Percentiles rank a stretch among this genome's conserved stretches.
Evolutionary conservation across 1,140 invertebrate species (phyloP).

Genomic region (Drosophila azteca): DNA sequence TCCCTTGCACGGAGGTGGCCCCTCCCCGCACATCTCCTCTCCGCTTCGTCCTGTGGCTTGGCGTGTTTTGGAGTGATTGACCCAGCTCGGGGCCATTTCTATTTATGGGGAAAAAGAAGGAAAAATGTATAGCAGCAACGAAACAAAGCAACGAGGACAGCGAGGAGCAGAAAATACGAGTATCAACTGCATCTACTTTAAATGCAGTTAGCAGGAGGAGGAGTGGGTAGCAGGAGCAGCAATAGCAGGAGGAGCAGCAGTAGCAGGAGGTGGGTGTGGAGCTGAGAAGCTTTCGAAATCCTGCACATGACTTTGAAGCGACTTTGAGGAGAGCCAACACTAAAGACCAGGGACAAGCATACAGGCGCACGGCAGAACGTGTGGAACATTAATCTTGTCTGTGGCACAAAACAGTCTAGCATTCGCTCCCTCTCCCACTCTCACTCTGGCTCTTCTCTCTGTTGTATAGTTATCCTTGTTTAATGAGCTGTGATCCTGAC

Average conservation of each 20-base stretch:
- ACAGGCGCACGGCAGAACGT: constrained; percentile 43
- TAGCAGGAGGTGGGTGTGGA: constrained; percentile 4
- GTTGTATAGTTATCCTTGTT: constrained; percentile 41
- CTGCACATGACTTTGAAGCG: constrained; percentile 80
- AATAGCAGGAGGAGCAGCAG: constrained; percentile 20
- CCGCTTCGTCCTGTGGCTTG: background rate
- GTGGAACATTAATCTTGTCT: constrained; percentile 70
- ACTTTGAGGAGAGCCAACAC: constrained; percentile 48
- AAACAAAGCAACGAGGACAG: constrained; percentile 37
- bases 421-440: constrained; percentile 13
- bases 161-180: constrained; percentile 2
- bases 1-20: background rate
- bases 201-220: constrained; percentile 60
- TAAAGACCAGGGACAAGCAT: constrained; percentile 13
- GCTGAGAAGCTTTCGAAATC: constrained; percentile 45
- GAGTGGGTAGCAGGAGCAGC: constrained; percentile 1
- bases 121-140: constrained; percentile 21
- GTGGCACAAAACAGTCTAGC: constrained; percentile 49
- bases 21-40: background rate
- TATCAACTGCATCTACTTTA: constrained; percentile 61
- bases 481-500: constrained; percentile 71
- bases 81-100: constrained; percentile 54
- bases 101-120: constrained; percentile 14
- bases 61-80: constrained; percentile 67
- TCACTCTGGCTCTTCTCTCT: background rate